Base-by-base conservation (phyloP, 2,888 invertebrate species). In the Cylindroiulus punctatus region DNA sequence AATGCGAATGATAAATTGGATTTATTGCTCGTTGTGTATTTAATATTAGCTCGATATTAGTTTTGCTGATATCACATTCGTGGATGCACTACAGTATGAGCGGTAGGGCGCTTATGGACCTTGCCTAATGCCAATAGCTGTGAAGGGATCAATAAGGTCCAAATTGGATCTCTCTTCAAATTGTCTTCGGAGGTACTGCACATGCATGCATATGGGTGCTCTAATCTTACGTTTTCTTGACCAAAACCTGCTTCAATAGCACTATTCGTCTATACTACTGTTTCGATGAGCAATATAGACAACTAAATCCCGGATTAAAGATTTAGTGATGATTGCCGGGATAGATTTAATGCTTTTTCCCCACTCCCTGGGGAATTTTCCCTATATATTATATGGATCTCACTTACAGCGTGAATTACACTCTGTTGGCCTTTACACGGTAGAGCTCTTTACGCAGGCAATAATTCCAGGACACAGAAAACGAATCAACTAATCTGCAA, bases 391-490 rank as follows among this genome's bases (percentile, higher is more conserved):
- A n/a, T n/a, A n/a, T n/a, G n/a, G 30, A 76, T 76, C 14, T 76
- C 76, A 76, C 14, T 30, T 30, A 30, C 76, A 0, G 14, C 76
- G 30, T 30, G 0, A 76, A 76, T 26, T 65, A 26, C n/a, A 22
- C 26, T 22, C 22, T 65, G 0, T 26, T n/a, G 65, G 26, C 65
- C 65, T 65, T 65, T 22, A 65, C 65, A 65, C 65, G 12, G n/a
- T 65, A 65, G 26, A 65, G 65, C 65, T 65, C 12, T 65, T 65
- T 26, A 22, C 26, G 22, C 0, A 10, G 65, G 65, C 26, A 65
- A 65, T 65, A 65, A 65, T 26, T 65, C 26, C 65, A 26, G 22
- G 65, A 65, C 65, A 82, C 14, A 36, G 32, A 36, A 82, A 82
- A n/a, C 30, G 14, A 81, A 81, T 4, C 32, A 0, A 32, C 81